phyloP scores from a whole-genome alignment of 2,113 vertebrate species.

The Todiramphus chloris region DNA sequence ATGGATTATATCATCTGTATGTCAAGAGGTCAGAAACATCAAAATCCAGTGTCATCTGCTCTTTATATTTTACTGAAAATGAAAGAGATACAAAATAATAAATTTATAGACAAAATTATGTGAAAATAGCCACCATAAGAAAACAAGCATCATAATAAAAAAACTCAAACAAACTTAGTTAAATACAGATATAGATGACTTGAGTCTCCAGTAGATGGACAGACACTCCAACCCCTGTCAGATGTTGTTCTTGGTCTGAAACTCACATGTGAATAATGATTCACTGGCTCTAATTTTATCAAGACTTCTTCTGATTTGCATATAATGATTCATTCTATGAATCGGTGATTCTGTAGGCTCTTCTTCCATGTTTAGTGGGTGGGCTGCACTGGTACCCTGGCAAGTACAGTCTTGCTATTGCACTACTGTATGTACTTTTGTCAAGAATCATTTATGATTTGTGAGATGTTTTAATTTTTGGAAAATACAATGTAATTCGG shows the following conservation, averaged over 20 bases:
- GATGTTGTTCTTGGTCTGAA: neutral
- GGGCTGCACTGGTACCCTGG: neutral
- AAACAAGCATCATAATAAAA: neutral
- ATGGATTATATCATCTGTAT: neutral
- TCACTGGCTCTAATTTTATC: neutral
- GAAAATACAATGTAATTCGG: neutral
- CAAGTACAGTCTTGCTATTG: neutral
- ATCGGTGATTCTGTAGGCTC: neutral
- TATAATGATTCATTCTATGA: too few species aligned
- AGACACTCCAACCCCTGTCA: neutral
- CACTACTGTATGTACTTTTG: neutral
- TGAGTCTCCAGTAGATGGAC: neutral
- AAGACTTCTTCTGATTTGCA: neutral
- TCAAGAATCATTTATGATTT: neutral
- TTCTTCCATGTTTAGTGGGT: neutral
- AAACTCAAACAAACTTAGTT: neutral
- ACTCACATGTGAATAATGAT: neutral
- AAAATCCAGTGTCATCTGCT: neutral
- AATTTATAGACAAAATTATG: neutral
- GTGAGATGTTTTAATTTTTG: neutral
- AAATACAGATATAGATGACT: neutral
- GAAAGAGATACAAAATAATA: neutral
- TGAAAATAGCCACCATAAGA: neutral
- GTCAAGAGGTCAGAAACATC: neutral
- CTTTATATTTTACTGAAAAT: neutral